Base-by-base conservation (phyloP, 2,797 vertebrate genomes). In the Poecile montanus region DNA sequence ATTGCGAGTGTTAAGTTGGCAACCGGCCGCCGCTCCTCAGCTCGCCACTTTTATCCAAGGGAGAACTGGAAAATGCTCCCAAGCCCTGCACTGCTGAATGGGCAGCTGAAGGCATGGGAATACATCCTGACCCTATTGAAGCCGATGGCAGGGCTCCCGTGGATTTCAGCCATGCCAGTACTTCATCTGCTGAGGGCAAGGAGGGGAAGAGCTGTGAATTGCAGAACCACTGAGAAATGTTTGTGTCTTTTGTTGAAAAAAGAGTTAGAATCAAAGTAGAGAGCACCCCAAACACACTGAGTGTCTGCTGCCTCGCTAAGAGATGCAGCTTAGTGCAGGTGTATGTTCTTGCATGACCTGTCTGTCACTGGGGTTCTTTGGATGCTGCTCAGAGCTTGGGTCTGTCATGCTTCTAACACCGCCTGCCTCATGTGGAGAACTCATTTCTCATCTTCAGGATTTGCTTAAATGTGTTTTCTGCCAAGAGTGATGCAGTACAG, bases 101-200 rank as follows among this genome's bases (percentile, higher is more conserved):
- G 89, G 85, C 76, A 84, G 63, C 95, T 90, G 81, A 95, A 96
- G 80, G 91, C 95, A 91, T 95, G 96, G 95, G 96, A 96, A 95
- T 95, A 93, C 85, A 85, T 94, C 95, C 95, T 94, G 93, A 67
- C 71, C 85, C 86, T 84, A 66, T 93, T 95, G 95, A 95, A 92
- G 70, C 45, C 3, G 2, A 14, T 95, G 87, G 87, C 93, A 94
- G 60, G 36, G 71, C 38, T 95, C 94, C 91, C 62, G 3, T 4
- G 7, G 66, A 45, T 82, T 89, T 91, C 78, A 89, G 56, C 73
- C 23, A 7, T 85, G 91, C 84, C 84, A 93, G 3, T 56, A 15
- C 67, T 94, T 93, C 85, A 82, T 86, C 80, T 75, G 2, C 61
- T 12, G 63, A 92, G 71, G 76, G 67, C 57, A 48, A 62, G 66